Evolutionary conservation across 2,797 vertebrate species (phyloP), one percentile per base, ranked within the genome.

Genomic region (Otolemur crassicaudatus): DNA sequence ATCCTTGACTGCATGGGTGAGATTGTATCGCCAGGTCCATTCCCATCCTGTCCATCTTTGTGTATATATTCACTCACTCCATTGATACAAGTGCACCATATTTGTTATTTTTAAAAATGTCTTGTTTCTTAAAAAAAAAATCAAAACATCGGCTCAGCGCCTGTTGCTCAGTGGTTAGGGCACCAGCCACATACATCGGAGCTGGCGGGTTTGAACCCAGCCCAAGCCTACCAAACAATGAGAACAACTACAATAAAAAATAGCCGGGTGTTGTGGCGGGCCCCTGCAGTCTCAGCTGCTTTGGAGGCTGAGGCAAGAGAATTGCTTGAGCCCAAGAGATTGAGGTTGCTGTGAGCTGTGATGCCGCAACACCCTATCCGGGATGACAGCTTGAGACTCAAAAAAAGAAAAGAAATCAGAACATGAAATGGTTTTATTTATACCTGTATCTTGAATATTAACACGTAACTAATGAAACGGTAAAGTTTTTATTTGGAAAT

Each of bases 391-490:
- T 53, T 53, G 14, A 53, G 49, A 53, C 14, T 53, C 49, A 5
- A 16, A 53, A 53, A 53, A 53, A 53, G 16, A 16, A 53, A 53
- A 53, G 17, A 3, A 53, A 53, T 92, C 23, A 31, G 79, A 85
- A n/a, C 46, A 53, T 4, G 43, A 83, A 37, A 53, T 49, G 20
- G 63, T 20, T 60, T 94, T 95, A 56, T 77, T 70, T 88, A 53
- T 76, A 75, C 80, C 11, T 90, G 2, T 77, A 19, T 87, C 97
- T 97, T 95, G 77, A 88, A 94, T 96, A 76, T 46, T 91, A 96
- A 93, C 86, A 92, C 46, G 76, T 34, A 92, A 92, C 40, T 85
- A 91, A 56, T 91, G n/a, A 79, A 95, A 95, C 95, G 86, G 4
- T 82, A 60, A 87, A 76, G 34, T 61, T 89, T 97, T 89, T 60